A percentile compares a stretch with the other conserved stretches of the same genome.
Conservation (phyloP, 2,113 vertebrate genomes). For the Hippopotamus amphibius region DNA sequence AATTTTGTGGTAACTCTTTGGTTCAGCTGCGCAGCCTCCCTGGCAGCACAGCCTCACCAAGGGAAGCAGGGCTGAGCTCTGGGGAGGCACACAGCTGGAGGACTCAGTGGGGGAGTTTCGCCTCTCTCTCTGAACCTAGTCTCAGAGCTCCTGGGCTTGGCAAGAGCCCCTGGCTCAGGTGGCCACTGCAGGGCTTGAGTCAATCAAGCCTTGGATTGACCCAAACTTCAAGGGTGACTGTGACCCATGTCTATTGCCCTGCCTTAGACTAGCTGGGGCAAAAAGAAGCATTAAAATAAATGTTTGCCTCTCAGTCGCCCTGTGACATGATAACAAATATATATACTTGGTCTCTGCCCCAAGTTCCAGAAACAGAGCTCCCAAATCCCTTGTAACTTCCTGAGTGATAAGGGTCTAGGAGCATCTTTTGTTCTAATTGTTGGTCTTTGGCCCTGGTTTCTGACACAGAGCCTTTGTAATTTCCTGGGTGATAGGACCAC, state of each 20-base stretch:
- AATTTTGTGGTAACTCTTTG: background rate
- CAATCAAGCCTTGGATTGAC: background rate
- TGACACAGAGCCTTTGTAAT: background rate
- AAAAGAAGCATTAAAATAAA: background rate
- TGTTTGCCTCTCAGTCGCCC: background rate
- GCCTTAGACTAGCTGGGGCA: background rate
- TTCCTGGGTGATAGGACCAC: background rate
- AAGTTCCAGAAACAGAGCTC: background rate
- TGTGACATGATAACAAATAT: background rate
- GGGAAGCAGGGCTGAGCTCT: background rate
- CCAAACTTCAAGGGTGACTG: background rate
- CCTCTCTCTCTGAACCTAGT: background rate
- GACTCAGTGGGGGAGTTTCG: rapidly evolving
- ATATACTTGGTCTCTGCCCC: background rate
- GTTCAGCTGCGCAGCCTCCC: background rate
- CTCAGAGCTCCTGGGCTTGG: background rate
- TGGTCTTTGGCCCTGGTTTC: background rate
- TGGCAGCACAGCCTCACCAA: background rate
- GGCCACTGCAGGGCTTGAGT: too few species aligned
- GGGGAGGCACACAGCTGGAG: background rate
- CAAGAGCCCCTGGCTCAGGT: background rate
- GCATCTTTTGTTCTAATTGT: background rate
- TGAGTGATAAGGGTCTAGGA: background rate
- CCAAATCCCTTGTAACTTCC: background rate
- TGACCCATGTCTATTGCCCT: background rate